phyloP scores from a whole-genome alignment of 2,797 vertebrate genomes.

The Pogoniulus pusillus region DNA sequence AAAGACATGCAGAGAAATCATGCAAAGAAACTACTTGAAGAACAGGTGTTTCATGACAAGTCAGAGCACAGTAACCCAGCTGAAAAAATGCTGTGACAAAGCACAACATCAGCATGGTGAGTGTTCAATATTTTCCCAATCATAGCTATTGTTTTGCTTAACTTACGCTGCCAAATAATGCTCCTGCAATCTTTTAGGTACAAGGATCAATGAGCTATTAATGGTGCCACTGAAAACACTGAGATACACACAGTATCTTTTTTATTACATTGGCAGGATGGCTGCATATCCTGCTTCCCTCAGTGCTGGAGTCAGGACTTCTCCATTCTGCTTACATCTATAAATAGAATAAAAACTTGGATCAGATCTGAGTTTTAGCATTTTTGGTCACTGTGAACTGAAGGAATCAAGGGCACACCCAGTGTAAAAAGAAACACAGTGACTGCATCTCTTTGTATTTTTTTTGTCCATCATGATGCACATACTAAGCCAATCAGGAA shows the following conservation, averaged over 20 bases:
- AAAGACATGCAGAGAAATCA: not conserved
- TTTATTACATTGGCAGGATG: not conserved
- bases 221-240: not conserved
- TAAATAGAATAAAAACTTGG: constrained; percentile 9
- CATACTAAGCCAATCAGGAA: constrained; percentile 23
- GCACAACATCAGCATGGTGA: not conserved
- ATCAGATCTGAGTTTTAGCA: not conserved
- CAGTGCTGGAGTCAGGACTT: not conserved
- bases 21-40: not conserved
- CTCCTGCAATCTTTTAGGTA: not conserved
- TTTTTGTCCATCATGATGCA: constrained; percentile 34
- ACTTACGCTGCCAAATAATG: not conserved
- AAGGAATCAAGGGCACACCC: not conserved
- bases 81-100: not conserved
- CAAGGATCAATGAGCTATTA: constrained; percentile 6
- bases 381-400: constrained; percentile 8
- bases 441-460: not conserved
- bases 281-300: not conserved
- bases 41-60: constrained; percentile 7
- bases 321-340: not conserved
- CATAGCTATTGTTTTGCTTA: not conserved
- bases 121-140: not conserved
- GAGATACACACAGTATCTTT: not conserved
- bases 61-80: not conserved
- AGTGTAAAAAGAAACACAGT: constrained; percentile 17